phyloP scores from a whole-genome alignment of 2,113 vertebrate species.

The Poeciliopsis retropinna region DNA sequence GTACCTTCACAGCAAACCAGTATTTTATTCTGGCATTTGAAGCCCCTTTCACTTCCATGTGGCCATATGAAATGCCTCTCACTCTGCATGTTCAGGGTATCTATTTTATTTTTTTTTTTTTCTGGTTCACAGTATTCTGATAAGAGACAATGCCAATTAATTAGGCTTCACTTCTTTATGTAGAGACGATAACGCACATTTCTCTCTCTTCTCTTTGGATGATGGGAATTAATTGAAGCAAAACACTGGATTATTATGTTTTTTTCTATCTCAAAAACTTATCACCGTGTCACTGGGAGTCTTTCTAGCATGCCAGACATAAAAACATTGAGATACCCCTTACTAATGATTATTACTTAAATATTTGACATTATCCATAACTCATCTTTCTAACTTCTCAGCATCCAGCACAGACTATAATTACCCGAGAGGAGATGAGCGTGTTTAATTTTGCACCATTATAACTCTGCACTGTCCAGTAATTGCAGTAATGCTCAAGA shows the following conservation, averaged over 20 bases:
- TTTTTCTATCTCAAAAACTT: background rate
- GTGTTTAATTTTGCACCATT: slow-evolving; percentile 46
- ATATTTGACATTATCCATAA: slow-evolving; percentile 47
- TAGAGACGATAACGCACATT: slow-evolving; percentile 58
- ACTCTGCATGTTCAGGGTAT: slow-evolving; percentile 35
- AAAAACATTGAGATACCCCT: slow-evolving; percentile 32
- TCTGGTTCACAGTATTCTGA: slow-evolving; percentile 44
- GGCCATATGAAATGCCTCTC: slow-evolving; percentile 15
- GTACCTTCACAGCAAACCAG: slow-evolving; percentile 38
- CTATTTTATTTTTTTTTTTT: slow-evolving; percentile 33
- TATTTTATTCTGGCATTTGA: slow-evolving; percentile 56
- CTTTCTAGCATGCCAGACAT: slow-evolving; percentile 23
- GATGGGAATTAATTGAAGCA: slow-evolving; percentile 67
- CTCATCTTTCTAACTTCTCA: slow-evolving; percentile 31
- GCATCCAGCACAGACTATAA: slow-evolving; percentile 26
- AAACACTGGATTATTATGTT: slow-evolving; percentile 46
- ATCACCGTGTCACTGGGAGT: slow-evolving; percentile 24
- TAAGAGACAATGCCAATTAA: slow-evolving; percentile 64
- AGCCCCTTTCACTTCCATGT: slow-evolving; percentile 41
- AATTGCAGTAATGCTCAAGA: slow-evolving; percentile 31
- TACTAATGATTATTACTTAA: slow-evolving; percentile 33
- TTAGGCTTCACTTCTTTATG: slow-evolving; percentile 52
- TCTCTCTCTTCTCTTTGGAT: slow-evolving; percentile 52
- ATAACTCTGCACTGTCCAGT: slow-evolving; percentile 19
- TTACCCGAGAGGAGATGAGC: slow-evolving; percentile 40